A percentile compares a stretch with the other conserved stretches of the same genome.
These are phyloP conservation scores for Falco naumanni DNA, from an alignment of 2,797 vertebrate genomes.

Conservation along the genomic window DNA sequence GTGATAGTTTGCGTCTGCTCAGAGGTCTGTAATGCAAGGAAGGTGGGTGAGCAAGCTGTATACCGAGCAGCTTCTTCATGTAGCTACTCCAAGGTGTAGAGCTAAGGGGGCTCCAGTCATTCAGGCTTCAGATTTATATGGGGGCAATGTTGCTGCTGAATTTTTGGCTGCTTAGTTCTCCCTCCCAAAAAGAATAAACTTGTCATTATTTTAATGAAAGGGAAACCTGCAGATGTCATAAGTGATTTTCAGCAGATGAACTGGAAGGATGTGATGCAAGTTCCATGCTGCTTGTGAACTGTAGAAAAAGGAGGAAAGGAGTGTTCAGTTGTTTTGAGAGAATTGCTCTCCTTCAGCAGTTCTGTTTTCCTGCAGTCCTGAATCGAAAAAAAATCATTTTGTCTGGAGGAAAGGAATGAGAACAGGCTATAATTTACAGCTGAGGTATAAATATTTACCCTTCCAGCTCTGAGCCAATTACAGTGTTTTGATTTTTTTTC, in stretches of 20 bases:
- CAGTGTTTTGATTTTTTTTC: not conserved
- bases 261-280: not conserved
- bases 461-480: not conserved
- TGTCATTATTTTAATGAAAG: not conserved
- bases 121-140: not conserved
- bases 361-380: not conserved
- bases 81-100: not conserved
- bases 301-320: not conserved
- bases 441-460: conserved; percentile 10
- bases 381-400: not conserved
- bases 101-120: not conserved
- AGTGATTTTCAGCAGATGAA: not conserved
- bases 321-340: not conserved
- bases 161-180: not conserved
- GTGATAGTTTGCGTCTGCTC: not conserved
- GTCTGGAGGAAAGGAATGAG: not conserved
- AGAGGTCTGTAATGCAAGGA: not conserved
- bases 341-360: not conserved
- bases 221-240: not conserved
- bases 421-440: not conserved
- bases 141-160: not conserved
- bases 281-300: not conserved
- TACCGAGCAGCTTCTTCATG: not conserved
- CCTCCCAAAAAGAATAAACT: not conserved
- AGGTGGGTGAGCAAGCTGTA: not conserved